phyloP scores from a whole-genome alignment of 1,140 invertebrate genomes.

The Caerostris extrusa region DNA sequence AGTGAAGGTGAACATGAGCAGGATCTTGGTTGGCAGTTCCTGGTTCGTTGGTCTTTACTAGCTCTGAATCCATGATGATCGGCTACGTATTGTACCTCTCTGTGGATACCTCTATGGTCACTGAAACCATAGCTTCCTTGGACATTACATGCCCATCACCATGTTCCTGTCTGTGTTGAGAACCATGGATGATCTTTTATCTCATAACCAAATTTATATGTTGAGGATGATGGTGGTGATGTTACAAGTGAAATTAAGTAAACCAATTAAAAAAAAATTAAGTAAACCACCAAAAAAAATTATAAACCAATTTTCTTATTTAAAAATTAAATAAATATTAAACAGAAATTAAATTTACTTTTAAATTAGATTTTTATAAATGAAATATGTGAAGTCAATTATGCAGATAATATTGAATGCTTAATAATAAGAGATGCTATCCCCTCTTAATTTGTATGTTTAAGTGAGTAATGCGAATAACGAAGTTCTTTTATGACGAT shows the following conservation, averaged over 20 bases:
- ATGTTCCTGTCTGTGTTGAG: slow-evolving; percentile 4
- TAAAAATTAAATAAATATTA: too few relatives aligned
- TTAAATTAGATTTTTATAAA: too few relatives aligned
- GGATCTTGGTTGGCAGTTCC: slow-evolving; percentile 36
- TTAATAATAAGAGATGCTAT: too few relatives aligned
- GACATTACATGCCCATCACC: not conserved
- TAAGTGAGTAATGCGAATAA: too few relatives aligned
- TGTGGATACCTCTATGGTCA: slow-evolving; percentile 51
- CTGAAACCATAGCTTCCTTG: slow-evolving; percentile 64
- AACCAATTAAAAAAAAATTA: too few relatives aligned
- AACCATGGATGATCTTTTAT: slow-evolving; percentile 36
- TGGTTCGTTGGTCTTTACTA: slow-evolving; percentile 74
- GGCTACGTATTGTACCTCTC: slow-evolving; percentile 64
- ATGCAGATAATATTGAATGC: too few relatives aligned
- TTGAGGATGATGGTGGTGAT: slow-evolving; percentile 23
- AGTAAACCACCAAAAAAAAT: too few relatives aligned
- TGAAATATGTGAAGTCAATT: too few relatives aligned
- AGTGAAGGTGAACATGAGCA: slow-evolving; percentile 50
- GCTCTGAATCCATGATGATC: slow-evolving; percentile 66
- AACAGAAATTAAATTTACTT: too few relatives aligned
- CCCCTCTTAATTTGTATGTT: too few relatives aligned
- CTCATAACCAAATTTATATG: slow-evolving; percentile 44
- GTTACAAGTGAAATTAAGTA: not conserved
- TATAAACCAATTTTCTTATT: too few relatives aligned
- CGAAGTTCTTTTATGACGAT: too few relatives aligned